Evolutionary conservation across 2,888 invertebrate species (phyloP).

Genomic region (Lasioglossum pauxillum): DNA sequence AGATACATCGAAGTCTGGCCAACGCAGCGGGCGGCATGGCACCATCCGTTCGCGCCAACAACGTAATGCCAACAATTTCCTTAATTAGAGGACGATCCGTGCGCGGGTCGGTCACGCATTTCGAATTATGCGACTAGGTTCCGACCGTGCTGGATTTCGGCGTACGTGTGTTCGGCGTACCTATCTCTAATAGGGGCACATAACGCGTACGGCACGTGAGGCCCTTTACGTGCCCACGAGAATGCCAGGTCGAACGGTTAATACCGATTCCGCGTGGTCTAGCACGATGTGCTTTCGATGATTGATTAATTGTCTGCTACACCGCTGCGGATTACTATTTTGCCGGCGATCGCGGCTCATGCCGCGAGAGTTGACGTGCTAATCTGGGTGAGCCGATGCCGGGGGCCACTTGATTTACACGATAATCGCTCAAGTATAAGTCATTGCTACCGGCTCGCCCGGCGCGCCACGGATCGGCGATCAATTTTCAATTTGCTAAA

Average conservation of each 20-base stretch:
- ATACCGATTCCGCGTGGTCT: constrained; percentile 24
- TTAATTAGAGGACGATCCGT: constrained; percentile 58
- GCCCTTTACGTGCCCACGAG: constrained; percentile 54
- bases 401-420: not conserved
- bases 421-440: constrained; percentile 13
- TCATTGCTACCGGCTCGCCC: not conserved
- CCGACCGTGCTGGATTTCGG: constrained; percentile 12
- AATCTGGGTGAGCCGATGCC: not conserved
- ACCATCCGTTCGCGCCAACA: constrained; percentile 33
- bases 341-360: not conserved
- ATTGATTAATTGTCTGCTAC: constrained; percentile 58
- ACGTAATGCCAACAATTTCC: constrained; percentile 67
- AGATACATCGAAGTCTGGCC: constrained; percentile 22
- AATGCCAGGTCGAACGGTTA: constrained; percentile 50
- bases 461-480: no score
- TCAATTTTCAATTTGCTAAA: not conserved
- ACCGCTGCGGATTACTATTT: constrained; percentile 24
- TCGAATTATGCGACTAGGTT: constrained; percentile 33
- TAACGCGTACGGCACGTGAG: constrained; percentile 30
- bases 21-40: not conserved
- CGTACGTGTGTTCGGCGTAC: constrained; percentile 20
- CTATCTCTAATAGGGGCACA: constrained; percentile 23
- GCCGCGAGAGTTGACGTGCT: not conserved
- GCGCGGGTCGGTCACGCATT: constrained; percentile 31
- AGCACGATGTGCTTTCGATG: constrained; percentile 46